phyloP scores from a whole-genome alignment of 1,140 invertebrate species.

The Epicauta chinensis region DNA sequence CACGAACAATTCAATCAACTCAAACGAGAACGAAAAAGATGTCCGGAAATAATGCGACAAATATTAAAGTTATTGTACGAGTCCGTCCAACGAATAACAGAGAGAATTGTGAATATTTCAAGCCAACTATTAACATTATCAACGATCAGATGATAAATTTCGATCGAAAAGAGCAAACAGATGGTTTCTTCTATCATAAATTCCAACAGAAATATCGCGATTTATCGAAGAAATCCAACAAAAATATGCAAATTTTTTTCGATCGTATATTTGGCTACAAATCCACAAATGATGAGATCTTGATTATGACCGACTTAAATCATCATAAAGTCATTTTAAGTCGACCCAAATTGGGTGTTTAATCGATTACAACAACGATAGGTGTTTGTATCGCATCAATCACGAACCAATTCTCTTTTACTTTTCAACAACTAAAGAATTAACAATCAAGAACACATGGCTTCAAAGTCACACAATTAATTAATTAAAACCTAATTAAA shows the following conservation, averaged over 20 bases:
- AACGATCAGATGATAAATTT: constrained; percentile 78
- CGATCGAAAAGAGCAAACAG: constrained; percentile 78
- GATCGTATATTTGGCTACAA: constrained; percentile 71
- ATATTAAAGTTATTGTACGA: constrained; percentile 71
- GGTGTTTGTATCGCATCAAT: no score
- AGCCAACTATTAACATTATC: constrained; percentile 61
- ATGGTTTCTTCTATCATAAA: constrained; percentile 78
- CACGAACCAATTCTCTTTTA: no score
- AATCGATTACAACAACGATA: no score
- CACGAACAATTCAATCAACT: constrained; percentile 24
- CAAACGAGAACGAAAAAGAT: constrained; percentile 7
- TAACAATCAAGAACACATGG: no score
- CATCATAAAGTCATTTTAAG: no score
- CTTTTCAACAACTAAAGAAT: no score
- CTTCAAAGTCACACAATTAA: no score
- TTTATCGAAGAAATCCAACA: constrained; percentile 73
- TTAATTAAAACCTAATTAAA: background rate
- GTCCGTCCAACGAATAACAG: constrained; percentile 65
- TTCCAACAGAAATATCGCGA: constrained; percentile 70
- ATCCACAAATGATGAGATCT: constrained; percentile 66
- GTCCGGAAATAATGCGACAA: constrained; percentile 33
- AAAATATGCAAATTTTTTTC: constrained; percentile 82
- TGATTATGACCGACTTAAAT: no score
- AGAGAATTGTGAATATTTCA: constrained; percentile 47
- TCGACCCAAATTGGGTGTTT: no score